Evolutionary conservation across 2,888 invertebrate species (phyloP).

Genomic region (Acleris literana): DNA sequence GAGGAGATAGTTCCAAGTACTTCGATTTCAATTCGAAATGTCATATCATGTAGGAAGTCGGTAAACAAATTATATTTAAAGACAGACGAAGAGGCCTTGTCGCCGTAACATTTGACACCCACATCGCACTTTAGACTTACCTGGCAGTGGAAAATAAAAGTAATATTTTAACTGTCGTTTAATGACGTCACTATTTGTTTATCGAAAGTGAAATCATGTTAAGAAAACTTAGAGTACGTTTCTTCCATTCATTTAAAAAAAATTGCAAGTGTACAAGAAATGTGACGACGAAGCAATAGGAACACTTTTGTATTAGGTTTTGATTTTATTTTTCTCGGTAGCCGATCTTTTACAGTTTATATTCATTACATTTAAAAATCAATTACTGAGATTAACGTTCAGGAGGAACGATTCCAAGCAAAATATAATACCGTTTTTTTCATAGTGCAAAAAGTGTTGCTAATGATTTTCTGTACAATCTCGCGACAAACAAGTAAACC

Average conservation of each 20-base stretch:
- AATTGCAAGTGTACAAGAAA: no score
- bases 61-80: conserved; percentile 29
- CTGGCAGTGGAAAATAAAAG: conserved; percentile 21
- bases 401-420: no score
- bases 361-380: no score
- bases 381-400: no score
- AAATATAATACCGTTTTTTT: background rate
- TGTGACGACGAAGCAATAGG: no score
- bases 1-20: conserved; percentile 1
- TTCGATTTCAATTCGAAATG: conserved; percentile 15
- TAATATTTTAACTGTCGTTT: conserved; percentile 15
- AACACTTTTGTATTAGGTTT: no score
- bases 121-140: conserved; percentile 30
- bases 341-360: no score
- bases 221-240: no score
- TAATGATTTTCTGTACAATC: conserved; percentile 19
- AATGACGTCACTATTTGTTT: conserved; percentile 4
- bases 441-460: conserved; percentile 24
- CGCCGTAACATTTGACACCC: conserved; percentile 34
- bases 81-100: conserved; percentile 24
- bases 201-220: conserved; percentile 22
- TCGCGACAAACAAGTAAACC: conserved; percentile 19
- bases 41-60: conserved; percentile 25
- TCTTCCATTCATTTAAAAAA: no score
- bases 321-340: no score